Evolutionary conservation across 1,140 invertebrate species (phyloP), one percentile per base, ranked within the genome.

Genomic region (Hylaeus anthracinus): DNA sequence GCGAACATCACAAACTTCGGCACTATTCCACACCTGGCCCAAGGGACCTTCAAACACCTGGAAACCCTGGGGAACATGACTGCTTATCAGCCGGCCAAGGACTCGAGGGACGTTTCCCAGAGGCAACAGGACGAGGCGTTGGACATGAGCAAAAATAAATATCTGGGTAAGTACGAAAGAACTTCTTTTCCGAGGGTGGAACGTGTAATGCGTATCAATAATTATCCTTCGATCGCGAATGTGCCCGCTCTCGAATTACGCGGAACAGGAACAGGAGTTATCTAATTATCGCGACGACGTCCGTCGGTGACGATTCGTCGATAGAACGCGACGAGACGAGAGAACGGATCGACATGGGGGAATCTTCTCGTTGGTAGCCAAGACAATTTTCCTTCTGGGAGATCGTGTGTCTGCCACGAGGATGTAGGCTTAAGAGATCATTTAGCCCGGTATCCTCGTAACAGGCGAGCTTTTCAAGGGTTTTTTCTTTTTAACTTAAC

Each of bases 81-180:
- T 6, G 71, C 79, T 51, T 92, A 89, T 79, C 88, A 89, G 41
- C 81, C 74, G 6, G 82, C 69, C 39, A 93, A 92, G 58, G 92
- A 92, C 15, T 74, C 88, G 37, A 84, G 87, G 48, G 88, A 89
- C 10, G 39, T 86, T 4, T 77, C 87, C 66, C 70, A 90, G 15
- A 81, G 88, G 55, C 93, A 93, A 53, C 93, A 94, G 65, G 93
- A 93, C 75, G 90, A 93, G 64, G 93, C 93, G 5, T 77, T 94
- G 74, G 93, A 94, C 55, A 94, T 94, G 93, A 94, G 93, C 88
- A 94, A 94, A 72, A 92, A 81, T 64, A 94, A 93, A 85, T 93
- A 93, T 79, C 81, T 94, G 60, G 93, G 93, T 94, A 61, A 88
- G 90, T 77, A 3, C 26, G 76, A 78, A 75, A 26, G 26, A 26